Conservation (phyloP, 2,797 vertebrate species). For the Spinus pinus region DNA sequence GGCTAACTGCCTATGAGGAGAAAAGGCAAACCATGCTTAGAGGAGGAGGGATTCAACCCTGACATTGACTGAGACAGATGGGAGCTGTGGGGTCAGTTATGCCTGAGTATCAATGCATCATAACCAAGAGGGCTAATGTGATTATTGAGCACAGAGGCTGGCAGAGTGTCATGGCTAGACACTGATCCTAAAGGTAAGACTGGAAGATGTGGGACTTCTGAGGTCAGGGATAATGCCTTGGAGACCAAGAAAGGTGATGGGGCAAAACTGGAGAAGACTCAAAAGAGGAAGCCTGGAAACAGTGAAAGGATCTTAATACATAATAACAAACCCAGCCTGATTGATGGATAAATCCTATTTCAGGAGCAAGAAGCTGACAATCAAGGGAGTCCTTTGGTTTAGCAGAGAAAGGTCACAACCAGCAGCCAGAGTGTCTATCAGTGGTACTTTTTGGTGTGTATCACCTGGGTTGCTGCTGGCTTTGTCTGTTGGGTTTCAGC, state of each 20-base stretch:
- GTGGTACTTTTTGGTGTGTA: no score
- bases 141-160: not conserved
- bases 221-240: not conserved
- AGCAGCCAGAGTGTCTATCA: no score
- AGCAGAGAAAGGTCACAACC: no score
- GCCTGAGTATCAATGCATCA: not conserved
- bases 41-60: not conserved
- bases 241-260: not conserved
- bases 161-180: not conserved
- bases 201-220: not conserved
- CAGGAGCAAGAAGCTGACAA: not conserved
- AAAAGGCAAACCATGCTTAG: not conserved
- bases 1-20: not conserved
- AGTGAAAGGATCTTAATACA: not conserved
- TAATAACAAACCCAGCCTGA: not conserved
- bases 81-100: not conserved
- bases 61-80: rapidly evolving
- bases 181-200: not conserved
- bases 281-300: not conserved
- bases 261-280: not conserved
- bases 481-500: not conserved
- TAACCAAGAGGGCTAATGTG: not conserved
- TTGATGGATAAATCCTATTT: not conserved
- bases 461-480: no score
- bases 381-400: no score